Evolutionary conservation across 2,797 vertebrate species (phyloP), one percentile per base, ranked within the genome.

Genomic region (Hapalemur alaotrensis): DNA sequence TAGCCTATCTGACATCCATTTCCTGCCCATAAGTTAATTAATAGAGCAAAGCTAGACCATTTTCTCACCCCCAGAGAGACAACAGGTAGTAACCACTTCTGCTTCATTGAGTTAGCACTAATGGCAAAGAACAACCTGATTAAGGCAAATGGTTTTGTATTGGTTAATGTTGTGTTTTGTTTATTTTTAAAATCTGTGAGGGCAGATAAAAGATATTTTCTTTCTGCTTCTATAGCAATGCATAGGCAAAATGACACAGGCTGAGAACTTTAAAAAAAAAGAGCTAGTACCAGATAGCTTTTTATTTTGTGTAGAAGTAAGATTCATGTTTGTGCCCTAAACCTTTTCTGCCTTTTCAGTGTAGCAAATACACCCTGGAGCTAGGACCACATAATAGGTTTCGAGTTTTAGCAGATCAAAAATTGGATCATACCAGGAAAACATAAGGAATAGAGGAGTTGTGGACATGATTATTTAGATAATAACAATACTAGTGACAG

Each of bases 261-360:
- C 20, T 11, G 41, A 63, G 75, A 61, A 84, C n/a, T 81, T 14
- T 2, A 18, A 54, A 43, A 72, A 32, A 54, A 65, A 65, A 59
- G 9, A 43, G 41, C 25, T 82, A 28, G 35, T 73, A 38, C 22
- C 38, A 73, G 35, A 22, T 30, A 92, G 23, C 5, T 87, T 94
- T 96, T 92, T 48, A 92, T 87, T 69, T 88, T 92, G 50, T 76
- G 54, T 86, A 81, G 18, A 93, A 94, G 41, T 84, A 92, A 57
- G 52, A 87, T 84, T 96, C 32, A 46, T 80, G 18, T 79, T 91
- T 73, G 7, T 28, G 20, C 12, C n/a, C 41, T 38, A 85, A 96
- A 75, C 15, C 2, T 13, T 41, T 84, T 92, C 80, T 76, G n/a
- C n/a, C 13, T 72, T 95, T 95, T 93, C 25, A 84, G 38, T 83